A percentile compares a stretch with the other conserved stretches of the same genome.
Conservation (phyloP, 2,888 invertebrate genomes). For the Papilio demoleus region DNA sequence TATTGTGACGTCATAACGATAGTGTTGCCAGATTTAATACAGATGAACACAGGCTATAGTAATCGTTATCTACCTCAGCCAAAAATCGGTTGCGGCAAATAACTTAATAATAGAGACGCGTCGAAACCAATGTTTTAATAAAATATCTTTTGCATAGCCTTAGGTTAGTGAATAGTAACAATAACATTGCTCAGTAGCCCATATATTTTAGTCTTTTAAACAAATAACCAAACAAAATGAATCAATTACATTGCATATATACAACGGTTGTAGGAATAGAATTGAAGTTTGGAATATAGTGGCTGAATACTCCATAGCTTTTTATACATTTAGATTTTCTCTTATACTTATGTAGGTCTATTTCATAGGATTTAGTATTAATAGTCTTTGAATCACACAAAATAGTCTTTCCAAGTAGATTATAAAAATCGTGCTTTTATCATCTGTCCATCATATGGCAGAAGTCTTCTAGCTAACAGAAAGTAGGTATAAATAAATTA, state of each 20-base stretch:
- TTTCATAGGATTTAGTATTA: slow-evolving; percentile 23
- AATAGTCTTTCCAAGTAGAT: slow-evolving; percentile 21
- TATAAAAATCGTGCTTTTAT: background rate
- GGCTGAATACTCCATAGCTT: slow-evolving; percentile 39
- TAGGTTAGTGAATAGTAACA: slow-evolving; percentile 34
- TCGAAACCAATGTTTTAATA: slow-evolving; percentile 30
- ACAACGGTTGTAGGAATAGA: slow-evolving; percentile 8
- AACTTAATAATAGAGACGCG: slow-evolving; percentile 20
- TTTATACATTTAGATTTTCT: slow-evolving; percentile 37
- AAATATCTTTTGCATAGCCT: slow-evolving; percentile 27
- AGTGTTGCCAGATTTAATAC: slow-evolving; percentile 10
- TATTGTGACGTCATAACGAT: background rate
- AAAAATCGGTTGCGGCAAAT: slow-evolving; percentile 27
- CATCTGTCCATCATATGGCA: slow-evolving; percentile 7
- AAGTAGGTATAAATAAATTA: background rate
- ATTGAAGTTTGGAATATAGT: slow-evolving; percentile 21
- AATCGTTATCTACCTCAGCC: slow-evolving; percentile 36
- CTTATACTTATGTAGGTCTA: slow-evolving; percentile 27
- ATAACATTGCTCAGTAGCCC: slow-evolving; percentile 38
- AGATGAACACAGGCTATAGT: background rate
- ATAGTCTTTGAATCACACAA: slow-evolving; percentile 31
- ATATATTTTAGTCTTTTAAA: slow-evolving; percentile 28
- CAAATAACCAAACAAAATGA: slow-evolving; percentile 12
- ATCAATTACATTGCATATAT: slow-evolving; percentile 4
- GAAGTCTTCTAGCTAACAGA: background rate